Base-by-base conservation (phyloP, 2,113 vertebrate species). In the Corapipo altera region DNA sequence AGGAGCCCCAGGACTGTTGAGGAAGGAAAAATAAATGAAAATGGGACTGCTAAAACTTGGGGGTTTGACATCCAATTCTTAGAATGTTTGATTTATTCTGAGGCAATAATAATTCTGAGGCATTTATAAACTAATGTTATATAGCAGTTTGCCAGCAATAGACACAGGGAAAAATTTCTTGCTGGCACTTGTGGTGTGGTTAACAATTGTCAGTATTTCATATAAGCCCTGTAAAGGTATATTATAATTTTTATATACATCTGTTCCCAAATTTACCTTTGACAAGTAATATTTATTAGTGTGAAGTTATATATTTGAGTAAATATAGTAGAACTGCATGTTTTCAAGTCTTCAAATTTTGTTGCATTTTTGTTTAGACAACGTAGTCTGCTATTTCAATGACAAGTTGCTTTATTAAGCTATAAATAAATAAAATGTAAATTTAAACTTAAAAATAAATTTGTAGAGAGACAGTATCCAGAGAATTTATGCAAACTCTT, bases 331-430 rank as follows among this genome's bases (percentile, higher is more conserved):
- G 57, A 78, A 76, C 17, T 32, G 55, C 67, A 43, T 67, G 39
- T 80, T 96, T 95, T 62, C 32, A 70, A 23, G 44, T 52, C 62
- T 89, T 95, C 27, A 58, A n/a, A 58, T 62, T 88, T 81, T 75
- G 20, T 82, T 88, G 27, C 37, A 32, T 67, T 92, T 76, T 92
- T 57, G 41, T 6, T 83, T 93, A 77, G 69, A 37, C 11, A 44
- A 16, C 19, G 35, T 37, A 81, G 30, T 32, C 59, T 85, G 43
- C 67, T 54, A 20, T 90, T 91, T 85, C 67, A 76, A 11, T 91
- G 72, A 77, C 37, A 79, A 55, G 30, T 73, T 85, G 37, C 11
- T 89, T 94, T 96, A 88, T 92, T 88, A 89, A 81, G 33, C 73
- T 65, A 57, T 67, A 90, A 88, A 94, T 88, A 90, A 86, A 86